phyloP scores from a whole-genome alignment of 2,113 vertebrate genomes.

The Serinus canaria region DNA sequence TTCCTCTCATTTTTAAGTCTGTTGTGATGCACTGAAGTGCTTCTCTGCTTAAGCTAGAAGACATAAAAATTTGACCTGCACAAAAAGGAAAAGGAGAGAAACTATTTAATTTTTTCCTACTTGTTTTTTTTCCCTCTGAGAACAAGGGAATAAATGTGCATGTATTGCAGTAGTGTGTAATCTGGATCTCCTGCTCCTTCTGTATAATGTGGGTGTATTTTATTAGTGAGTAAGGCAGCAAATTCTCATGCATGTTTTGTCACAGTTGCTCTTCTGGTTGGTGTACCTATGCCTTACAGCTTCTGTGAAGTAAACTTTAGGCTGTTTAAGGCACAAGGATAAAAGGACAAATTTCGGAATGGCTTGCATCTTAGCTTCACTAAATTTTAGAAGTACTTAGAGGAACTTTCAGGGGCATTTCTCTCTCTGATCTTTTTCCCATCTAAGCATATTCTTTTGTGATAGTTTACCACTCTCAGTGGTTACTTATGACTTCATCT shows the following conservation, averaged over 20 bases:
- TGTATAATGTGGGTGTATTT: fast-evolving
- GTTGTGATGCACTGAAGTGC: neutral
- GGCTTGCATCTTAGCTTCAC: neutral
- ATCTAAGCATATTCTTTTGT: neutral
- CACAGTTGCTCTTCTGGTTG: neutral
- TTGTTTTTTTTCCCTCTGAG: neutral
- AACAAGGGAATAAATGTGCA: neutral
- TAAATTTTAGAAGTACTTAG: neutral
- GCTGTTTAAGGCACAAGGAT: neutral
- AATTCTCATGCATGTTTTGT: neutral
- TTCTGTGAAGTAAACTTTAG: neutral
- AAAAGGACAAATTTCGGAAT: neutral
- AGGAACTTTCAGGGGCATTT: neutral
- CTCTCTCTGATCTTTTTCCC: neutral
- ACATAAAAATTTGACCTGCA: neutral
- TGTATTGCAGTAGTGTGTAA: neutral
- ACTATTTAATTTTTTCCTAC: neutral
- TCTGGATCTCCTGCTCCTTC: neutral
- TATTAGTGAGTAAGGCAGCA: neutral
- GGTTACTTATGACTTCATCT: neutral
- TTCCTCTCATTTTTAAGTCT: neutral
- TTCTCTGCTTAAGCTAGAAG: neutral
- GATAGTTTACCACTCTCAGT: neutral
- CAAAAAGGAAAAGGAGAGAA: neutral
- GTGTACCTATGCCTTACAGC: neutral